Evolutionary conservation across 2,797 vertebrate genomes (phyloP).

Genomic region (Clarias laeviceps): DNA sequence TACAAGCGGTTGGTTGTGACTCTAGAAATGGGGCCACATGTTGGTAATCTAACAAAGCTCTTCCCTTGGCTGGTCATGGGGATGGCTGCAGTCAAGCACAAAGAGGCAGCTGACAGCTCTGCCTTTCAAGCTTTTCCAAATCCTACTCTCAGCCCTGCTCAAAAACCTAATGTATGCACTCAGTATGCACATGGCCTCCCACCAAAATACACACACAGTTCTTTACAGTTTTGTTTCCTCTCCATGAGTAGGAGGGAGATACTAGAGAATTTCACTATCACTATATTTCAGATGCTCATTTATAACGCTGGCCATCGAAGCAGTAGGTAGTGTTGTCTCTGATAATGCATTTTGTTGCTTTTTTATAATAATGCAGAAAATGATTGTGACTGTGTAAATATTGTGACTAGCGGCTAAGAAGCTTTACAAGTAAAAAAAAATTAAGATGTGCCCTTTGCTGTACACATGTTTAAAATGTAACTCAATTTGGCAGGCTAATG

Average conservation of each 20-base stretch:
- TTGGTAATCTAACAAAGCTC: slow-evolving; percentile 84
- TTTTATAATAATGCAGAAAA: slow-evolving; percentile 16
- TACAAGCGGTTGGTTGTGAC: slow-evolving; percentile 53
- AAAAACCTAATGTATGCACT: slow-evolving; percentile 58
- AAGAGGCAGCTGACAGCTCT: slow-evolving; percentile 84
- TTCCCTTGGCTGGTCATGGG: slow-evolving; percentile 85
- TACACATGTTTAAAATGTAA: slow-evolving; percentile 51
- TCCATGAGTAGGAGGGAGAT: slow-evolving; percentile 34
- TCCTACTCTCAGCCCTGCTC: slow-evolving; percentile 74
- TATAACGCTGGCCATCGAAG: slow-evolving; percentile 40
- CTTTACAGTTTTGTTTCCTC: slow-evolving; percentile 30
- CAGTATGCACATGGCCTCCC: slow-evolving; percentile 54
- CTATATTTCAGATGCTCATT: slow-evolving; percentile 49
- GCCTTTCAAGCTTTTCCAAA: slow-evolving; percentile 80
- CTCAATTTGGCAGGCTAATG: slow-evolving; percentile 85
- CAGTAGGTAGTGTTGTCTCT: slow-evolving; percentile 12
- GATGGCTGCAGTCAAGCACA: slow-evolving; percentile 84
- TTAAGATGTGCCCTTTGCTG: slow-evolving; percentile 22
- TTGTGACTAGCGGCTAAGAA: slow-evolving; percentile 33
- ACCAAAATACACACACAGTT: slow-evolving; percentile 54
- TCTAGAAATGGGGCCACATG: slow-evolving; percentile 76
- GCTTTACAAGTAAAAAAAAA: slow-evolving; percentile 33
- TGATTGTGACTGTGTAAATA: neutral
- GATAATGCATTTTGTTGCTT: neutral
- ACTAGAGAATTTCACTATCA: slow-evolving; percentile 42